These are phyloP conservation scores for Aricia agestis DNA, from an alignment of 1,140 invertebrate genomes.

Conservation along the genomic window DNA sequence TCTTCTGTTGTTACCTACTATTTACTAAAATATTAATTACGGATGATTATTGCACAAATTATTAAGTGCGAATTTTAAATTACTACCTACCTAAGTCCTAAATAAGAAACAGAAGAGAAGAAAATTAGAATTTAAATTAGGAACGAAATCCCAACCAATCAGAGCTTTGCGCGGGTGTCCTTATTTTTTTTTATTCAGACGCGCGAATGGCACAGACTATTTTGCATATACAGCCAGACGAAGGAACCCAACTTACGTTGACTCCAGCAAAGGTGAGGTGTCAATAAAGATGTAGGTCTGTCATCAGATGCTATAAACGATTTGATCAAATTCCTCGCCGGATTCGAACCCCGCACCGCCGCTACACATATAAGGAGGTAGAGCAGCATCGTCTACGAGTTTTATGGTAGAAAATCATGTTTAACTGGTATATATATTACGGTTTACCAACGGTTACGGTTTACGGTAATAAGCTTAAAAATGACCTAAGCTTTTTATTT, in stretches of 20 bases:
- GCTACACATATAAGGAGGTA: neutral
- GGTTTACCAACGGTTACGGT: no score
- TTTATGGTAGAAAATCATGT: neutral
- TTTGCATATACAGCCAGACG: neutral
- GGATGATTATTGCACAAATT: no score
- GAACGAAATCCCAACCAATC: neutral
- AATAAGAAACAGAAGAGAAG: no score
- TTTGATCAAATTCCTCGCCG: conserved; percentile 33
- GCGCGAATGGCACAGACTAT: neutral
- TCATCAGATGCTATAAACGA: conserved; percentile 45
- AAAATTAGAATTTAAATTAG: neutral
- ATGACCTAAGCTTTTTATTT: neutral
- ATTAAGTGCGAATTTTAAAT: no score
- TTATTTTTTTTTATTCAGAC: neutral
- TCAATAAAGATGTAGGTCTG: conserved; percentile 41
- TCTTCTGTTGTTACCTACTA: no score
- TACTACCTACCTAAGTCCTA: no score
- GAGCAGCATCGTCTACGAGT: neutral
- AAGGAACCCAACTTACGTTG: conserved; percentile 39
- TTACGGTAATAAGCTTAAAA: neutral
- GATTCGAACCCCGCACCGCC: neutral
- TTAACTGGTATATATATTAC: neutral
- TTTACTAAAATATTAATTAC: no score
- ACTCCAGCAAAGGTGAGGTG: conserved; percentile 50
- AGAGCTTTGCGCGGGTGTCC: neutral